Conservation (phyloP, 2,888 invertebrate species). For the Capitulum mitella region DNA sequence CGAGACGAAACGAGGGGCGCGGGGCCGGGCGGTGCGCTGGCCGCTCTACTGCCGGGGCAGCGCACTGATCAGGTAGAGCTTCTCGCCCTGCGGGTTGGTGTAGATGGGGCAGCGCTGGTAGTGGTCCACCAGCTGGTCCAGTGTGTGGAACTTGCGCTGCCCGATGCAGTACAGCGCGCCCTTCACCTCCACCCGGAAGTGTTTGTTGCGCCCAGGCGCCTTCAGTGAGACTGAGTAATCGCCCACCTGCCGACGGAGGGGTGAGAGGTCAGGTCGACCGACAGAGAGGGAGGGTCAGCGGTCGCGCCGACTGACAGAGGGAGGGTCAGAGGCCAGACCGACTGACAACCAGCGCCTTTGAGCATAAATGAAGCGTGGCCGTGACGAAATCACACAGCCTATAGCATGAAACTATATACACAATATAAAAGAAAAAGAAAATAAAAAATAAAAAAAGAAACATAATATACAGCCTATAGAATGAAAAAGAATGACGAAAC, state of each 20-base stretch:
- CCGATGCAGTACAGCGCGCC: conserved; percentile 92
- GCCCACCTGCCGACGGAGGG: conserved; percentile 65
- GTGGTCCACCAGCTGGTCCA: conserved; percentile 95
- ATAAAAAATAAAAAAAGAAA: too few species aligned
- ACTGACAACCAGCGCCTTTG: too few species aligned
- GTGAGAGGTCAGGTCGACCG: conserved; percentile 33
- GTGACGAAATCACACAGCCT: too few species aligned
- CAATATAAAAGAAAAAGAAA: too few species aligned
- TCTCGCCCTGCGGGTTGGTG: conserved; percentile 95
- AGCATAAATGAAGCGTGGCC: too few species aligned
- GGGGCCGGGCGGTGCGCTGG: not conserved
- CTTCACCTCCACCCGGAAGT: conserved; percentile 96
- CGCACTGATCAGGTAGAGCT: conserved; percentile 90
- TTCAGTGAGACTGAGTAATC: conserved; percentile 97
- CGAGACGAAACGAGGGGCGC: not conserved
- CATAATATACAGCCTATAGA: too few species aligned
- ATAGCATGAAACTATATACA: too few species aligned
- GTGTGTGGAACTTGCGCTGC: conserved; percentile 89
- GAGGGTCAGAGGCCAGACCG: too few species aligned
- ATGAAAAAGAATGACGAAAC: too few species aligned
- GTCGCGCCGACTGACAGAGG: too few species aligned
- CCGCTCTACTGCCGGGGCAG: conserved; percentile 54
- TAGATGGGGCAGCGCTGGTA: conserved; percentile 99
- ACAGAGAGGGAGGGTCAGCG: too few species aligned
- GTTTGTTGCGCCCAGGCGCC: conserved; percentile 95